phyloP scores from a whole-genome alignment of 2,797 vertebrate species.

The Falco berigora region DNA sequence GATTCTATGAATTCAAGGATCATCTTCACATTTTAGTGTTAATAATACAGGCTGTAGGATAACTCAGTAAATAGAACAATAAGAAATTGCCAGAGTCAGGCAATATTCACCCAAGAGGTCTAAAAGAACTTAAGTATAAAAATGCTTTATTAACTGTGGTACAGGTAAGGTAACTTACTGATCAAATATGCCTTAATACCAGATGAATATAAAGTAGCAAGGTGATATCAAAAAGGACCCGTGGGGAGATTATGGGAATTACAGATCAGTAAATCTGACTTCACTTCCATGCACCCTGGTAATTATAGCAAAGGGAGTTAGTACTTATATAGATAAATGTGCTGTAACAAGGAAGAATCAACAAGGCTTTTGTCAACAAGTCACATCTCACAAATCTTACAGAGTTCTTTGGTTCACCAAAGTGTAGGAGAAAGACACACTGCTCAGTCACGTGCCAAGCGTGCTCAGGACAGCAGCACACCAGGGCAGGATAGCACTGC shows the following conservation, averaged over 20 bases:
- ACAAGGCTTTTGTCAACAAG: neutral
- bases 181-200: neutral
- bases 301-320: neutral
- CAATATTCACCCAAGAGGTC: neutral
- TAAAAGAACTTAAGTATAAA: neutral
- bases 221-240: neutral
- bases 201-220: neutral
- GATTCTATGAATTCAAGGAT: neutral
- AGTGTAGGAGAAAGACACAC: neutral
- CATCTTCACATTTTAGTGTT: neutral
- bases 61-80: neutral
- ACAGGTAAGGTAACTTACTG: neutral
- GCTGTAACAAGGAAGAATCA: neutral
- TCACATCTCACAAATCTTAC: neutral
- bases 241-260: neutral
- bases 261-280: neutral
- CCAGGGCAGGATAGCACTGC: neutral
- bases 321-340: neutral
- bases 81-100: neutral
- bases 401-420: neutral
- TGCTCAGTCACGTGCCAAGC: neutral
- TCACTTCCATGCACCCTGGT: neutral
- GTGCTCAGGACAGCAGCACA: neutral
- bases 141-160: neutral
- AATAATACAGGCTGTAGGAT: neutral